Base-by-base conservation (phyloP, 1,140 invertebrate genomes). In the Ceratosolen fusciceps region DNA sequence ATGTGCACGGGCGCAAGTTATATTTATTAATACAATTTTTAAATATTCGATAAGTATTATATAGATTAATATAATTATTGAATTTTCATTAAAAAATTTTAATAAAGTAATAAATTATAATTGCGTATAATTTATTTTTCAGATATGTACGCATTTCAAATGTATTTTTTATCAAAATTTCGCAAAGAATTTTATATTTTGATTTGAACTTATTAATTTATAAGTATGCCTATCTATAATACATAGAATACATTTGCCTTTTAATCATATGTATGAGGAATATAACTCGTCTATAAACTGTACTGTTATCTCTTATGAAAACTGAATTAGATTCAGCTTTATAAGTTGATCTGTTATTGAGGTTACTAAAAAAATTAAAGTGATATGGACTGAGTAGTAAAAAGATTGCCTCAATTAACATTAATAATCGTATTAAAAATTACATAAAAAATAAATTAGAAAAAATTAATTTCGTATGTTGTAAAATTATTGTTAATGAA, bases 351-450 rank as follows among this genome's bases (percentile, higher is more conserved):
- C 62, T 74, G 56, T 31, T 34, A 9, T 79, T 7, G 58, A 74
- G 78, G 72, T 29, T 56, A 14, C 21, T 3, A 73, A 72, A 24
- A 19, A 58, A 52, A 43, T 70, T 14, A 29, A n/a, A 70, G 12
- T 78, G 56, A 56, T 74, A 65, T 43, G 26, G 43, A 37, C 43
- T 68, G 26, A 76, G 29, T 56, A 77, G 56, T 29, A 79, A 74
- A 54, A 74, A 82, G 79, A 58, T 56, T 74, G 49, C 34, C 70
- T 83, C 58, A 76, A 81, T 75, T 75, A 60, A 82, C 79, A 81
- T 77, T 74, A 75, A 81, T 82, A 76, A 83, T 79, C 67, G 83
- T 78, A 82, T 79, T 80, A 79, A 73, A 82, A 71, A 68, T 73
- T 67, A 67, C 31, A 52, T 70, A 76, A 81, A 74, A 74, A 82